Evolutionary conservation across 2,888 invertebrate species (phyloP).

Genomic region (Synergus itoensis): DNA sequence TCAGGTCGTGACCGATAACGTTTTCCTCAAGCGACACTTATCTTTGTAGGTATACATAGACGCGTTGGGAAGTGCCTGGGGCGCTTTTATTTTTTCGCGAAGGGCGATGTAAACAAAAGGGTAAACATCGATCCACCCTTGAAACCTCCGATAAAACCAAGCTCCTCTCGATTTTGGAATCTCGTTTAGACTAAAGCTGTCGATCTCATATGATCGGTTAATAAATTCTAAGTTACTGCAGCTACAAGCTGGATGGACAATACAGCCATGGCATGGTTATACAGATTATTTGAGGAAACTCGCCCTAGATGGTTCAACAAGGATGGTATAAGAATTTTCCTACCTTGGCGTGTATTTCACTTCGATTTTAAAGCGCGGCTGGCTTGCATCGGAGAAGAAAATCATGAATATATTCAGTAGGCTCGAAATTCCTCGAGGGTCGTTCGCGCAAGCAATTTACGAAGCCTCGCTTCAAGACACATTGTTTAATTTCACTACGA

Average conservation of each 20-base stretch:
- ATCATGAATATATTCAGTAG: conserved; percentile 70
- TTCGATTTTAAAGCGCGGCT: conserved; percentile 47
- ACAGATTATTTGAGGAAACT: background rate
- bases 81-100: background rate
- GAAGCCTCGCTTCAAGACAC: conserved; percentile 46
- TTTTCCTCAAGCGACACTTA: background rate
- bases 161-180: background rate
- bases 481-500: conserved; percentile 54
- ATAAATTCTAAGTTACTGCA: background rate
- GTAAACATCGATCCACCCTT: background rate
- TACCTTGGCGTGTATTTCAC: conserved; percentile 34
- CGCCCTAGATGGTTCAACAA: background rate
- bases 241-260: background rate
- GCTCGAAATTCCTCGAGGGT: conserved; percentile 59
- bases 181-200: background rate
- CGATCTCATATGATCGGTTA: background rate
- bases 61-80: background rate
- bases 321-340: conserved; percentile 34
- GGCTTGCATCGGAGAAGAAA: conserved; percentile 47
- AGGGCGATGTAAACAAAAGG: background rate
- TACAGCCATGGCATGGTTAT: background rate
- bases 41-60: background rate
- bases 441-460: conserved; percentile 61
- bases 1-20: background rate
- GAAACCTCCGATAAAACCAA: background rate